Conservation (phyloP, 1,140 invertebrate species). For the Cyclargus thomasi region DNA sequence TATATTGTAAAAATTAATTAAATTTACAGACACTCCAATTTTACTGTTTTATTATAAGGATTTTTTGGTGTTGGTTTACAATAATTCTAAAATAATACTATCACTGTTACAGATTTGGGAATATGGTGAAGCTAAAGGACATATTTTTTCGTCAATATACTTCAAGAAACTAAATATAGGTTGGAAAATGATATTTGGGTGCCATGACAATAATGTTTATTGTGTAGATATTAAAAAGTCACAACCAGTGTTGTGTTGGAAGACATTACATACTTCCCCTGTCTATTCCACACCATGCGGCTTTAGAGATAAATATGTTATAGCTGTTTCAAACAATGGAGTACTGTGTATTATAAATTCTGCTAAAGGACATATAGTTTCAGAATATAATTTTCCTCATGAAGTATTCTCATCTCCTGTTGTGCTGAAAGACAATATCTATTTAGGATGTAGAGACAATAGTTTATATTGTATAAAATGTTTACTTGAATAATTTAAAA, state of each 20-base stretch:
- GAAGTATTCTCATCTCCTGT: constrained; percentile 84
- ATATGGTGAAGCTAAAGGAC: constrained; percentile 72
- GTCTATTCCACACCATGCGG: constrained; percentile 80
- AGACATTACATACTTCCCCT: constrained; percentile 66
- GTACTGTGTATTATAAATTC: constrained; percentile 75
- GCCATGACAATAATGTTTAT: constrained; percentile 79
- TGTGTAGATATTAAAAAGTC: constrained; percentile 62
- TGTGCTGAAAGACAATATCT: constrained; percentile 72
- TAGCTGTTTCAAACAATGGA: constrained; percentile 76
- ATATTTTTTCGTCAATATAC: constrained; percentile 81
- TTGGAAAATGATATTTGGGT: constrained; percentile 78
- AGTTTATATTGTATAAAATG: constrained; percentile 79
- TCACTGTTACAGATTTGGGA: constrained; percentile 77
- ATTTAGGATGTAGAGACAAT: constrained; percentile 84
- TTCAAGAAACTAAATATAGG: constrained; percentile 43
- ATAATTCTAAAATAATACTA: neutral
- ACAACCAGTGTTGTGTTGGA: constrained; percentile 59
- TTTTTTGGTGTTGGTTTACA: no score
- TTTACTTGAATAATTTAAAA: constrained; percentile 23
- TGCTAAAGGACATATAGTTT: constrained; percentile 63
- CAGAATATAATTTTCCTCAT: constrained; percentile 70
- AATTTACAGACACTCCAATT: no score
- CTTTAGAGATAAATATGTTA: constrained; percentile 55
- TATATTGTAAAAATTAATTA: no score
- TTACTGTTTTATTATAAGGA: no score